phyloP scores from a whole-genome alignment of 2,888 invertebrate genomes.

The Heliconius ethilla region DNA sequence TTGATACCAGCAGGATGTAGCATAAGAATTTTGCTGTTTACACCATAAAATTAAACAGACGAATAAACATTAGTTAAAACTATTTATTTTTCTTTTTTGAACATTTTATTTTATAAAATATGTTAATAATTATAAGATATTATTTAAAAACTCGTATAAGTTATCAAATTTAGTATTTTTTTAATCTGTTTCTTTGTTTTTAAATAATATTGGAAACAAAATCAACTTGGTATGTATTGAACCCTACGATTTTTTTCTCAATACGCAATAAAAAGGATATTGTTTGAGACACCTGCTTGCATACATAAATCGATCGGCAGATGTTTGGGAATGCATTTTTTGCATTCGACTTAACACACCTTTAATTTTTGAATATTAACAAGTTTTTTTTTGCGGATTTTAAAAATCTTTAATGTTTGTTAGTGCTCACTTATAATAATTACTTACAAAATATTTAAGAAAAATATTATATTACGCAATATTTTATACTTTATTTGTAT shows the following conservation, averaged over 20 bases:
- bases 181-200: no score
- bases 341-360: constrained; percentile 45
- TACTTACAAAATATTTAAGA: not conserved
- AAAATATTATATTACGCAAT: not conserved
- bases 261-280: constrained; percentile 41
- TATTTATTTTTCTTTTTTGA: not conserved
- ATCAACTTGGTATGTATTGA: not conserved
- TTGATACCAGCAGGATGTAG: not conserved
- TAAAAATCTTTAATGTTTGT: not conserved
- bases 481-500: not conserved
- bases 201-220: not conserved
- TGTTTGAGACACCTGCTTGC: constrained; percentile 54
- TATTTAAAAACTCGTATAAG: not conserved
- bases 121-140: not conserved
- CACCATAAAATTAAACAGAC: not conserved
- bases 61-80: not conserved
- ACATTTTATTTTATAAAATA: no score
- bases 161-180: not conserved
- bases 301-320: constrained; percentile 54
- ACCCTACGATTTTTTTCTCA: constrained; percentile 23
- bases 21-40: not conserved
- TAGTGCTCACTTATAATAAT: constrained; percentile 1
- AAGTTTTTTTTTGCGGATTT: constrained; percentile 32
- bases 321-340: constrained; percentile 50
- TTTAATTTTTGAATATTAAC: constrained; percentile 40